Conservation (phyloP, 2,113 vertebrate species). For the Trochalopteron elliotii region DNA sequence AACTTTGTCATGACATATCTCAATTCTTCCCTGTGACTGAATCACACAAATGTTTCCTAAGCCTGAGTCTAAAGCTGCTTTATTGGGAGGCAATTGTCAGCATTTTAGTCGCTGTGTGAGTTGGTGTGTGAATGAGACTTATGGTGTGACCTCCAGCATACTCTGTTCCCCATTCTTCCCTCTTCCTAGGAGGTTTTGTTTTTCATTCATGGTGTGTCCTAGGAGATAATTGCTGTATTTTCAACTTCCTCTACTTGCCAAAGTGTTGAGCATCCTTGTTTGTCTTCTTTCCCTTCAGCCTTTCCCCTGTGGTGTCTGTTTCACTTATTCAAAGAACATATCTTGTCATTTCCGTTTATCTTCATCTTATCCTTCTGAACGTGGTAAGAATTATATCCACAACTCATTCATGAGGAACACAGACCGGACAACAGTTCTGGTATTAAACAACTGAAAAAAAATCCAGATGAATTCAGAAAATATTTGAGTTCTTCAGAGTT, state of each 20-base stretch:
- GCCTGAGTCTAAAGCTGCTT: conserved; percentile 13
- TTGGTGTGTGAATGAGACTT: conserved; percentile 37
- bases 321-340: conserved; percentile 47
- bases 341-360: conserved; percentile 66
- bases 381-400: conserved; percentile 26
- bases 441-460: conserved; percentile 45
- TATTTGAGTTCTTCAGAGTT: neutral
- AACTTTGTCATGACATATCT: conserved; percentile 49
- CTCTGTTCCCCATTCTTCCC: conserved; percentile 21
- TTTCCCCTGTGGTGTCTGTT: conserved; percentile 42
- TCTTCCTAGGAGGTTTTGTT: conserved; percentile 43
- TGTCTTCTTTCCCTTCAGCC: conserved; percentile 33
- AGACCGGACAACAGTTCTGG: neutral
- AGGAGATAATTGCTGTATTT: conserved; percentile 71
- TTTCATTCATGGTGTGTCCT: conserved; percentile 54
- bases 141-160: neutral
- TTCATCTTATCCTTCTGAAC: conserved; percentile 44
- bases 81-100: conserved; percentile 33
- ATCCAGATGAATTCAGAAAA: neutral
- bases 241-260: conserved; percentile 46
- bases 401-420: conserved; percentile 15
- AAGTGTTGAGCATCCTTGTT: conserved; percentile 39
- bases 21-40: conserved; percentile 7
- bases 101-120: conserved; percentile 43
- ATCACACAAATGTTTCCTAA: conserved; percentile 17